Percentiles rank a stretch among this genome's conserved stretches.
Conservation (phyloP, 2,797 vertebrate genomes). For the Benthosema pterotum region DNA sequence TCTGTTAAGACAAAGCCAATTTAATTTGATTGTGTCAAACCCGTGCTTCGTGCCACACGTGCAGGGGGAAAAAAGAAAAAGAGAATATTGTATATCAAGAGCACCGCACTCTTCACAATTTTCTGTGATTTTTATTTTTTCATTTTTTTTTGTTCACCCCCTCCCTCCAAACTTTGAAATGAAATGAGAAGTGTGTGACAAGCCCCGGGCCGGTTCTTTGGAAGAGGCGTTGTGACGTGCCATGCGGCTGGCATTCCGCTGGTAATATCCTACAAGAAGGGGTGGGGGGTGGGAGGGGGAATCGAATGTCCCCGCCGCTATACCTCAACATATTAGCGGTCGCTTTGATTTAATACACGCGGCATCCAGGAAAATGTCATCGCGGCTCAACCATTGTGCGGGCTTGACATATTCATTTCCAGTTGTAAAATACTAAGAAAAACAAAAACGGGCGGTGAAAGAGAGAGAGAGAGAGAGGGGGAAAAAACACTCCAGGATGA, state of each 20-base stretch:
- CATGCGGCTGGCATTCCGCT: conserved; percentile 70
- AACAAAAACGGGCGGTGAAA: conserved; percentile 38
- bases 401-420: conserved; percentile 74
- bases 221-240: conserved; percentile 66
- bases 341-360: conserved; percentile 71
- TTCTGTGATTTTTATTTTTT: conserved; percentile 42
- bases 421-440: conserved; percentile 66
- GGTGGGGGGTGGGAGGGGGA: conserved; percentile 62
- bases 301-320: conserved; percentile 75
- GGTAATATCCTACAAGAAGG: conserved; percentile 54
- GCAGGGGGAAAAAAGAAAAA: no score
- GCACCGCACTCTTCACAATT: conserved; percentile 38
- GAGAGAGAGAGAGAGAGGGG: not conserved
- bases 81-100: conserved; percentile 58
- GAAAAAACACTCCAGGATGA: conserved; percentile 28
- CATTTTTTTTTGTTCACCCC: not conserved
- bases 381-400: conserved; percentile 58
- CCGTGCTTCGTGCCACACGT: conserved; percentile 57
- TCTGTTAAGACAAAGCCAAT: conserved; percentile 76
- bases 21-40: conserved; percentile 77
- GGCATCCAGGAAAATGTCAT: conserved; percentile 77
- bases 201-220: conserved; percentile 54
- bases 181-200: conserved; percentile 64
- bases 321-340: conserved; percentile 73
- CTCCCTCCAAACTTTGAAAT: conserved; percentile 61